Base-by-base conservation (phyloP, 2,113 vertebrate species). In the Psammodynastes pulverulentus region DNA sequence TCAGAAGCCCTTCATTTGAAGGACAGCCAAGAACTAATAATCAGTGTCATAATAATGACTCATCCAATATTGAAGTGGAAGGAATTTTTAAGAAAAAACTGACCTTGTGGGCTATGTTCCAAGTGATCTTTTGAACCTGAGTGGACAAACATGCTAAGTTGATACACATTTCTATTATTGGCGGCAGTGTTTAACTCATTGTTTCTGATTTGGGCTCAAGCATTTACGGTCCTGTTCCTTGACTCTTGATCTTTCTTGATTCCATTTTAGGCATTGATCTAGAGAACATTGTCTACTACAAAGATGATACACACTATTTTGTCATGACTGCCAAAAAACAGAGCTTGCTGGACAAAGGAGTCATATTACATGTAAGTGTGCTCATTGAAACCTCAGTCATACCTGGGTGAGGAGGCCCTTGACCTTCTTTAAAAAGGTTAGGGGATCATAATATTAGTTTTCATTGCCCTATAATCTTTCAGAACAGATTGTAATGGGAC, bases 271-370 rank as follows among this genome's bases (percentile, higher is more conserved):
- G 99, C 95, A 98, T 99, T 95, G 99, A 99, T 97, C 97, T 99
- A 98, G 99, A 99, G 97, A 99, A 99, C 97, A 99, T 99, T 17
- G 99, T 99, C 93, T 99, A 99, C 97, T 99, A 99, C 97, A 99
- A 99, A 96, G 99, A 99, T 90, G 99, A 99, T 97, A 99, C 99
- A 0, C 99, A 99, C 97, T 99, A 99, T 97, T 99, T 99, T 95
- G 99, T 99, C 92, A 99, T 99, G 99, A 99, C 99, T 89, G 99
- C 99, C 97, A 99, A 99, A 97, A 99, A 99, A 94, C 99, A 99
- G 97, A 99, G 99, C 93, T 97, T 99, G 93, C 96, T 99, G 97
- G 99, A 99, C 95, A 99, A 99, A 96, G 99, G 99, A 91, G 99
- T 99, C 95, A 99, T 99, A 97, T 95, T 99, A 89, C 98, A 99